Base-by-base conservation (phyloP, 2,113 vertebrate genomes). In the Lepus timidus region DNA sequence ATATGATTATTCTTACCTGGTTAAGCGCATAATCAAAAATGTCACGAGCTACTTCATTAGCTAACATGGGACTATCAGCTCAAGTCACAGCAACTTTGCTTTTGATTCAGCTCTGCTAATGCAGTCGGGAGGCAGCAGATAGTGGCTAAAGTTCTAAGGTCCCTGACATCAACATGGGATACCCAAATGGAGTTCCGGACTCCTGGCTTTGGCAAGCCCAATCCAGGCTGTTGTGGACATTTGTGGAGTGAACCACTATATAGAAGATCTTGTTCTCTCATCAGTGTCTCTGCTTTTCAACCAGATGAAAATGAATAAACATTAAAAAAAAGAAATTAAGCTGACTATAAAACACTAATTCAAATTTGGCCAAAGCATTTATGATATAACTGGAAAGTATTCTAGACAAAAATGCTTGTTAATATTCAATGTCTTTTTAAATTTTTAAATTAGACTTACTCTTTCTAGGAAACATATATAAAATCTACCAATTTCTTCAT, bases 1-100 rank as follows among this genome's bases (percentile, higher is more conserved):
- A 55, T 81, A 52, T 58, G 7, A 70, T 20, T 81, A 82, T 95
- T 91, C 74, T 49, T 68, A 12, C 75, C 11, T 58, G 10, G 4
- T 80, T 55, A 61, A 70, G 8, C 14, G 75, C 58, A 33, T 10
- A 85, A 12, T 73, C 31, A 91, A 91, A 25, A 93, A 74, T 79
- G 82, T 36, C 27, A 61, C 36, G 82, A 85, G 23, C 8, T 87
- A 64, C 70, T 90, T 86, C 19, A 55, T 90, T 87, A 88, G 12
- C 25, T 94, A 82, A 39, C 91, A 79, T 44, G 44, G 44, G 7
- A 44, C 44, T 44, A 44, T 44, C 44, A 44, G 44, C 44, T 44
- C 44, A 44, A 44, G 44, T 44, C 44, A 44, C 44, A 44, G 44
- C 44, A 44, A 44, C 44, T 44, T 44, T 44, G 44, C 44, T 44